Base-by-base conservation (phyloP, 2,797 vertebrate genomes). In the Semaprochilodus insignis region DNA sequence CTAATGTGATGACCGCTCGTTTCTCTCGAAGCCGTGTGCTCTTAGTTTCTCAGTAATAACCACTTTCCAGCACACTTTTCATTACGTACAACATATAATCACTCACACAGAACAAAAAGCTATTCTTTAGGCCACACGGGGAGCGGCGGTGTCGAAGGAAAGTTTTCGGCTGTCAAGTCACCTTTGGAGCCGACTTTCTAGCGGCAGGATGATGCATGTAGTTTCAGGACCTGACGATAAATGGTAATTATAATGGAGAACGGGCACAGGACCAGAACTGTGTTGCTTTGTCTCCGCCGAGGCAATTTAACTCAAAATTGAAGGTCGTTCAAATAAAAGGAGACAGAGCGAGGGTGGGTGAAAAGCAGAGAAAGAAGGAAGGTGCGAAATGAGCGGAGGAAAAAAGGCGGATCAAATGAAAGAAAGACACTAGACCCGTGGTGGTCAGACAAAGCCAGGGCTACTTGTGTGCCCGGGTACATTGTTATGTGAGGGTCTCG, bases 231-330 rank as follows among this genome's bases (percentile, higher is more conserved):
- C 57, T 80, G 57, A 88, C 82, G 82, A 88, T 90, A 81, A 89
- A 88, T 70, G 54, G 77, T 88, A 85, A 90, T 91, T 90, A 85
- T 86, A 89, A 90, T 87, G 82, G 88, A 87, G 82, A 89, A 85
- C 52, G 80, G 86, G 85, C 89, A 74, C 62, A 70, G 14, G 60
- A 79, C 89, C 90, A 90, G 82, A 84, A 27, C 19, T 84, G 66
- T 80, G 77, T 76, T 52, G 70, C 81, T 85, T 91, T 86, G 86
- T 91, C 79, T 83, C 51, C 51, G 81, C 36, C 4, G 54, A 69
- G 80, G 79, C 69, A 83, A 60, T 91, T 90, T 89, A 85, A 84
- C 72, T 75, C 73, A 74, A 83, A 88, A 87, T 80, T 63, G 87
- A 89, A 89, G 87, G 89, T 90, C 88, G 73, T 0, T 54, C 10